Evolutionary conservation across 2,888 invertebrate genomes (phyloP), one percentile per base, ranked within the genome.

Genomic region (Frankliniella fusca): DNA sequence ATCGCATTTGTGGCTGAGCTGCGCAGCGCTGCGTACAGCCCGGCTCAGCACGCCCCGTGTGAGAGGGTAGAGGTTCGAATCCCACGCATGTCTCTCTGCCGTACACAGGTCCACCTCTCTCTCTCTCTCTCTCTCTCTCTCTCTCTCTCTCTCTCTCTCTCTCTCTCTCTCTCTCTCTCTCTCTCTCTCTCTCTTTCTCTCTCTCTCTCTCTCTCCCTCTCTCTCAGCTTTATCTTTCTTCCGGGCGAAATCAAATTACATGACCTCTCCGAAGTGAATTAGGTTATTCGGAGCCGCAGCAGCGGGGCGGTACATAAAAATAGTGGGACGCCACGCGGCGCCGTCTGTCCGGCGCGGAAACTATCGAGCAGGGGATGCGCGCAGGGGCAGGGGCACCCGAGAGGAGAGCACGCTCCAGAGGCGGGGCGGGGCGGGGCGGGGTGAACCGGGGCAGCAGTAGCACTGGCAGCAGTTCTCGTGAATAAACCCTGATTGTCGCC

Each of bases 101-200:
- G 38, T 38, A 38, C 38, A 38, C 38, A 38, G 38, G 38, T 38
- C 38, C 38, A 5, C 5, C 38, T 5, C 38, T 2, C 38, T 5
- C 38, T 5, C 38, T 38, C 2, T 38, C 5, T 38, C 89, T 89
- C 89, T 89, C 90, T 27, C 23, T 49, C 82, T n/a, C 80, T 80
- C 70, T 82, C 83, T 84, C 83, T 38, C 82, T 65, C 82, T 83
- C 82, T 81, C 81, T 81, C 84, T 80, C 83, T 80, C 48, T 38
- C 79, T 48, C 81, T 76, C 48, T 81, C 23, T 38, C 81, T 38
- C 49, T 83, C 83, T 84, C 84, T 82, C 83, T 83, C 84, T 83
- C 83, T 84, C 84, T 82, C 83, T 15, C 61, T 61, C 15, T 61
- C 61, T 61, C 15, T 81, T 84, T 82, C 83, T 81, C 83, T 84